These are phyloP conservation scores for Rhopalosiphum nymphaeae DNA, from an alignment of 2,888 invertebrate genomes.

Conservation along the genomic window DNA sequence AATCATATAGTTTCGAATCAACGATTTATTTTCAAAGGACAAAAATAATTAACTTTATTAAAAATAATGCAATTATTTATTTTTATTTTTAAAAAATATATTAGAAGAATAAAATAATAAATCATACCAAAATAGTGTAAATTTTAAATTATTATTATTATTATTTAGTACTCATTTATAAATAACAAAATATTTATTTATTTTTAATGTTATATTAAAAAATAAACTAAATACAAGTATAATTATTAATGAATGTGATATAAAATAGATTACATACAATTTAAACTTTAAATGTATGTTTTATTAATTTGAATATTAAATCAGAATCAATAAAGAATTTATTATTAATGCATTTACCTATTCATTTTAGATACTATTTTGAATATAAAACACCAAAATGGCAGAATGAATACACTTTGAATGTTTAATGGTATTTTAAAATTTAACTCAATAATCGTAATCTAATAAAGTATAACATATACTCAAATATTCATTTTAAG, in stretches of 20 bases:
- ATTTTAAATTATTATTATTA: neutral
- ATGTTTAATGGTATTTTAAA: slow-evolving; percentile 29
- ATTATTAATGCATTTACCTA: neutral
- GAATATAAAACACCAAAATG: neutral
- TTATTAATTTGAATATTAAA: slow-evolving; percentile 3
- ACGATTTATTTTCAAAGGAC: neutral
- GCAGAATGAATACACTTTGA: neutral
- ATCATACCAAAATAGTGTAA: neutral
- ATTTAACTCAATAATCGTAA: slow-evolving; percentile 27
- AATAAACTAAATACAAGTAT: neutral
- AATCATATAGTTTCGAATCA: neutral
- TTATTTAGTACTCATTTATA: neutral
- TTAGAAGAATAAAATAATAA: neutral
- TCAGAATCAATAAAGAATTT: neutral
- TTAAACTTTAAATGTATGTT: neutral
- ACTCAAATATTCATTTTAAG: slow-evolving; percentile 16
- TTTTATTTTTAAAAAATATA: neutral
- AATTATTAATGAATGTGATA: neutral
- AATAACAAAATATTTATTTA: neutral
- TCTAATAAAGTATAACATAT: slow-evolving; percentile 8
- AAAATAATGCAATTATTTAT: neutral
- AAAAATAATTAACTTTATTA: neutral
- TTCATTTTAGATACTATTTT: slow-evolving; percentile 3
- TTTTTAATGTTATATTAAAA: neutral
- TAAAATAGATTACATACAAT: neutral